phyloP scores from a whole-genome alignment of 2,888 invertebrate species.

The Exephanes ischioxanthus region DNA sequence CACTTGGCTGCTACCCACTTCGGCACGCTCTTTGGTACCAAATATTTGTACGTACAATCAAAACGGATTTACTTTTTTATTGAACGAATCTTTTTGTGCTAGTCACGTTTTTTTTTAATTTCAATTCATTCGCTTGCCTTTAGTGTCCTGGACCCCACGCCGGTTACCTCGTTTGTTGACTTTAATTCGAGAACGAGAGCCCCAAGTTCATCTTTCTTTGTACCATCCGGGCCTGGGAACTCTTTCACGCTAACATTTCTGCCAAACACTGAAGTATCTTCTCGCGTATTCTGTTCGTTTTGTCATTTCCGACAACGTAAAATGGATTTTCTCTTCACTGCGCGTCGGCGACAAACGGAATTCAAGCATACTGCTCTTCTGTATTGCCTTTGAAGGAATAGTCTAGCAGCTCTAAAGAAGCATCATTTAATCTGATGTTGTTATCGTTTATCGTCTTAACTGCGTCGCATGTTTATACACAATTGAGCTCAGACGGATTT shows the following conservation, averaged over 20 bases:
- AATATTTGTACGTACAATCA: conserved; percentile 12
- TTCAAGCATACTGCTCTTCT: neutral
- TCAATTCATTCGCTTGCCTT: conserved; percentile 26
- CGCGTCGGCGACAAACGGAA: neutral
- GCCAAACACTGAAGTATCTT: neutral
- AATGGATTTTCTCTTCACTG: conserved; percentile 17
- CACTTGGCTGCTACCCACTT: conserved; percentile 18
- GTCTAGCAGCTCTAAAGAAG: neutral
- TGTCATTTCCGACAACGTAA: neutral
- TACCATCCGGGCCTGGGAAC: neutral
- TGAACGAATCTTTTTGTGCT: conserved; percentile 22
- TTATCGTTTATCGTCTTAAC: neutral
- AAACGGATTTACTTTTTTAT: conserved; percentile 26
- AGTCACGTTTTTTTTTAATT: conserved; percentile 26
- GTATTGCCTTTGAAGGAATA: neutral
- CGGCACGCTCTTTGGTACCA: neutral
- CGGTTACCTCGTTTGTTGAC: conserved; percentile 23
- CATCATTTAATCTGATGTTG: neutral
- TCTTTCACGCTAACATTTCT: conserved; percentile 10
- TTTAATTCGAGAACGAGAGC: conserved; percentile 35
- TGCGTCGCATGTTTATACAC: neutral
- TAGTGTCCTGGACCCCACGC: conserved; percentile 1
- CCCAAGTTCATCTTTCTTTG: conserved; percentile 3
- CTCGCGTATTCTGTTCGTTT: conserved; percentile 6
- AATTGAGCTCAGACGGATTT: neutral